Conservation (phyloP, 2,888 invertebrate genomes). For the Caenorhabditis sp. region DNA sequence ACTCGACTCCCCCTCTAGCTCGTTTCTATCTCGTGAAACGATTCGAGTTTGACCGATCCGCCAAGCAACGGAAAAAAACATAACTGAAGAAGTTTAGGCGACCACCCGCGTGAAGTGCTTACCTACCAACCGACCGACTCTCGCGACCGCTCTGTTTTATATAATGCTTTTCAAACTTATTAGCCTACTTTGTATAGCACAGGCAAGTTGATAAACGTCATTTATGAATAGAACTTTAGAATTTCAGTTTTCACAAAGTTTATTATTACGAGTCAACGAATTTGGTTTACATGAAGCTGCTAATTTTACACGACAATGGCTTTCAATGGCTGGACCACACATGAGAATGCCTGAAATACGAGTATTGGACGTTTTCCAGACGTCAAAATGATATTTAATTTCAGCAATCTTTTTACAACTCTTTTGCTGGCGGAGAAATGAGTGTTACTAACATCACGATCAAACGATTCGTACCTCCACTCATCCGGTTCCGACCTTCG, state of each 20-base stretch:
- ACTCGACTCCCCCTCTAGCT: slow-evolving; percentile 43
- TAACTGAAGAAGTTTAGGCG: slow-evolving; percentile 28
- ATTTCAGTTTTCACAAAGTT: slow-evolving; percentile 24
- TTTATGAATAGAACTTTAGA: neutral
- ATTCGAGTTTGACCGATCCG: slow-evolving; percentile 25
- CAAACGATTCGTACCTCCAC: slow-evolving; percentile 70
- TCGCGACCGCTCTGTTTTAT: slow-evolving; percentile 1
- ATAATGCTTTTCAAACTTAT: slow-evolving; percentile 45
- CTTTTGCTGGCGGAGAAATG: slow-evolving; percentile 73
- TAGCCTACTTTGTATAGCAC: slow-evolving; percentile 31
- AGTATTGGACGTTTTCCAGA: slow-evolving; percentile 31
- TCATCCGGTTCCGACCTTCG: slow-evolving; percentile 73
- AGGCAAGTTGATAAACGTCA: slow-evolving; percentile 5
- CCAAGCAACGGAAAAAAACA: slow-evolving; percentile 10
- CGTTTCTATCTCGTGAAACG: slow-evolving; percentile 37
- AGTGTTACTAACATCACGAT: slow-evolving; percentile 69
- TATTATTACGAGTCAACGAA: slow-evolving; percentile 69
- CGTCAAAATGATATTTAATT: slow-evolving; percentile 1
- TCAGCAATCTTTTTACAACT: slow-evolving; percentile 68
- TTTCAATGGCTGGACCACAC: slow-evolving; percentile 70
- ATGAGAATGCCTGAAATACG: slow-evolving; percentile 70
- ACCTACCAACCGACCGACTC: slow-evolving; percentile 3
- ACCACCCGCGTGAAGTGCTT: slow-evolving; percentile 34
- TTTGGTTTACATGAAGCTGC: slow-evolving; percentile 73
- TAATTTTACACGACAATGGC: slow-evolving; percentile 76